A percentile compares a stretch with the other conserved stretches of the same genome.
Evolutionary conservation across 2,113 vertebrate genomes (phyloP).

Genomic region (Haemorhous mexicanus): DNA sequence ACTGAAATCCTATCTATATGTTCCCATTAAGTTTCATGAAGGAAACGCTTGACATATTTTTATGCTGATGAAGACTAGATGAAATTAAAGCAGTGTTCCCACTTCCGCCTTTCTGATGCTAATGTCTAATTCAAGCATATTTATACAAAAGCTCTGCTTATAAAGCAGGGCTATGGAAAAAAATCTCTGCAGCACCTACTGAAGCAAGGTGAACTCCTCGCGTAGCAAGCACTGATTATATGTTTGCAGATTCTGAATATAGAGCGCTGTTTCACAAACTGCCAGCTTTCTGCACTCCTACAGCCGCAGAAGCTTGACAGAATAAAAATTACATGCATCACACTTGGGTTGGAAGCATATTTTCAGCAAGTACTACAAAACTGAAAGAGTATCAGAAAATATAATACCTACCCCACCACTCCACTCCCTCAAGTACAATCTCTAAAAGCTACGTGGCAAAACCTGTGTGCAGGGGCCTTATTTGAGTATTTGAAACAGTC

Average conservation of each 20-base stretch:
- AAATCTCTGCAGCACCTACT: neutral
- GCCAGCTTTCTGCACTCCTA: neutral
- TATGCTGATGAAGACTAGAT: neutral
- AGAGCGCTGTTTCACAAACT: neutral
- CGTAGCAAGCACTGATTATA: neutral
- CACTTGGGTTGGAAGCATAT: neutral
- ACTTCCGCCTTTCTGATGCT: conserved; percentile 10
- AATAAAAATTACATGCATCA: neutral
- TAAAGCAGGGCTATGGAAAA: neutral
- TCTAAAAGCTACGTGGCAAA: neutral
- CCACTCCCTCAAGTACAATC: neutral
- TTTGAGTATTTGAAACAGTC: neutral
- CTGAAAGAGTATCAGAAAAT: neutral
- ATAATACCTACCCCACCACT: neutral
- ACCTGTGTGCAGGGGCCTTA: neutral
- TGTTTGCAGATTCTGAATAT: neutral
- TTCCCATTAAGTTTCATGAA: neutral
- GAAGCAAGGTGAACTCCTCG: neutral
- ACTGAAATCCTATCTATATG: neutral
- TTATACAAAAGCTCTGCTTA: conserved; percentile 3
- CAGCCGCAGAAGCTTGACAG: neutral
- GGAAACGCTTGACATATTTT: neutral
- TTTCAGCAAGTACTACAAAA: neutral
- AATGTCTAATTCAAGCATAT: neutral
- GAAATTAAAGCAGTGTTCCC: conserved; percentile 6